A percentile compares a stretch with the other conserved stretches of the same genome.
phyloP scores from a whole-genome alignment of 2,113 vertebrate genomes.

The Bubo blakistoni region DNA sequence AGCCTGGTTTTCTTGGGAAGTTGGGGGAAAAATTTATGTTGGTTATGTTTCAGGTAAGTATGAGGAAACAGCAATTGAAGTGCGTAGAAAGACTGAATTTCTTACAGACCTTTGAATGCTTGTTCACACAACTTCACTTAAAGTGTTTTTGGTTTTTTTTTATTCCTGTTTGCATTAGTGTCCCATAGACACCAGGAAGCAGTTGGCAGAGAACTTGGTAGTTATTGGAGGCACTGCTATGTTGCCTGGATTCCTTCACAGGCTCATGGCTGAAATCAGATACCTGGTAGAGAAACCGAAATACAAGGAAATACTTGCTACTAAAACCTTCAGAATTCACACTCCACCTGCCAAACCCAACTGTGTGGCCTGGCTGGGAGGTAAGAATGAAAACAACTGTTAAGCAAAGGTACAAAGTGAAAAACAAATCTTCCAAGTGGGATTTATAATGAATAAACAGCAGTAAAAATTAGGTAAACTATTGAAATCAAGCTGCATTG shows the following conservation, averaged over 20 bases:
- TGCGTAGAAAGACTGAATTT: neutral
- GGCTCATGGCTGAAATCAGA: constrained; percentile 91
- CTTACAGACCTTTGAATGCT: no score
- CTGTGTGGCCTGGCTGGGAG: constrained; percentile 96
- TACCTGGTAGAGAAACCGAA: constrained; percentile 92
- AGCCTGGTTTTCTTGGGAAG: neutral
- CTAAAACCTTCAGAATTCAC: constrained; percentile 91
- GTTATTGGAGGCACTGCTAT: constrained; percentile 93
- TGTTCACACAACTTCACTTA: neutral
- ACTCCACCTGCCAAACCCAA: constrained; percentile 93
- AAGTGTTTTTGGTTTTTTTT: neutral
- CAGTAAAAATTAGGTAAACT: neutral
- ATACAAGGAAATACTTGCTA: constrained; percentile 84
- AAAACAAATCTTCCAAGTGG: neutral
- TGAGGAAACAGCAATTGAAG: neutral
- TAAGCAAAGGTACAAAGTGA: neutral
- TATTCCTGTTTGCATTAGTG: constrained; percentile 74
- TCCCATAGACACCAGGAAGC: constrained; percentile 94
- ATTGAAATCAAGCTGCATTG: neutral
- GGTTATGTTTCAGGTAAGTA: neutral
- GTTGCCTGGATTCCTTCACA: constrained; percentile 93
- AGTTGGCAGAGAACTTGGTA: constrained; percentile 92
- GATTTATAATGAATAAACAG: neutral
- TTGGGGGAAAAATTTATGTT: neutral
- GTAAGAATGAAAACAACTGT: constrained; percentile 62